Percentiles rank a stretch among this genome's conserved stretches.
These are phyloP conservation scores for Aramus guarauna DNA, from an alignment of 2,113 vertebrate genomes.

Conservation along the genomic window DNA sequence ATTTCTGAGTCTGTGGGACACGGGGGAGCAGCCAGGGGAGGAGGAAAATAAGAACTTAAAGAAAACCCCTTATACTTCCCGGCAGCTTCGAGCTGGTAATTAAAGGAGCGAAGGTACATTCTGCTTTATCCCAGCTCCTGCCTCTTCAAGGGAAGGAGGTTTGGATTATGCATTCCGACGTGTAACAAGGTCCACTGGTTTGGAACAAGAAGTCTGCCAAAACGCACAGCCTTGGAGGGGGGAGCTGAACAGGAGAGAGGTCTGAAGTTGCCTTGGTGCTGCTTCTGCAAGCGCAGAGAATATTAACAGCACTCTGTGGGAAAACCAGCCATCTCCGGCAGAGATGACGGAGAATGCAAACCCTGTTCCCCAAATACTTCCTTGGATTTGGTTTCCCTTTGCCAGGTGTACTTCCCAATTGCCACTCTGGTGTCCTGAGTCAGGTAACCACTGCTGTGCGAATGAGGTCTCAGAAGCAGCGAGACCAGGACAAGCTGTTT, in stretches of 20 bases:
- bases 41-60: background rate
- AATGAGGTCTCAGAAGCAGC: background rate
- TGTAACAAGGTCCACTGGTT: conserved; percentile 55
- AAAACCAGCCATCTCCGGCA: background rate
- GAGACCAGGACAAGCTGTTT: background rate
- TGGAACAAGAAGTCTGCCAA: conserved; percentile 63
- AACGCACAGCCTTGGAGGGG: background rate
- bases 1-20: background rate
- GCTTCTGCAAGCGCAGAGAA: background rate
- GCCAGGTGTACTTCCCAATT: background rate
- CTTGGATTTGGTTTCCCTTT: background rate
- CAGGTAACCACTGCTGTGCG: rapidly evolving
- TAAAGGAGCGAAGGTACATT: background rate
- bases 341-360: background rate
- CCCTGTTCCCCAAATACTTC: background rate
- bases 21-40: too few species aligned
- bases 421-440: background rate
- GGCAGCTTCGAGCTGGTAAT: background rate
- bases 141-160: background rate
- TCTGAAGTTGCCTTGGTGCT: background rate
- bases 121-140: background rate
- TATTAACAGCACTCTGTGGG: background rate
- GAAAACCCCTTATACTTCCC: background rate
- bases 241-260: background rate
- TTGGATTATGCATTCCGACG: conserved; percentile 10